Evolutionary conservation across 2,888 invertebrate genomes (phyloP).

Genomic region (Agrotis puta): DNA sequence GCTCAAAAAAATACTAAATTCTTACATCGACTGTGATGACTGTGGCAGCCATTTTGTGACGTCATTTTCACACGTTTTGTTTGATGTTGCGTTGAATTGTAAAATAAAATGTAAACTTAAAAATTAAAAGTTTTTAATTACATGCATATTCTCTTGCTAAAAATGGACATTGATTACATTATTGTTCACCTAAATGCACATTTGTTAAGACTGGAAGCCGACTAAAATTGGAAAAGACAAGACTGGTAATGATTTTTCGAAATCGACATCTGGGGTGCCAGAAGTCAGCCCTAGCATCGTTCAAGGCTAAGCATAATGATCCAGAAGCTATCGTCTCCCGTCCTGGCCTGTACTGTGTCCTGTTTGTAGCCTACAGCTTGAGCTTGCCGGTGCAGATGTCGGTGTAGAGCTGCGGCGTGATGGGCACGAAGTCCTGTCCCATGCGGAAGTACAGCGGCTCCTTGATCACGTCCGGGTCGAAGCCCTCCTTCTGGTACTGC

Average conservation of each 20-base stretch:
- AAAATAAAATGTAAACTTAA: too few species aligned
- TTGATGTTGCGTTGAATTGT: too few species aligned
- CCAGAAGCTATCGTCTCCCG: conserved; percentile 9
- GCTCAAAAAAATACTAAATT: too few species aligned
- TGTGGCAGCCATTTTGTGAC: too few species aligned
- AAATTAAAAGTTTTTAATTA: too few species aligned
- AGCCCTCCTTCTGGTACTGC: conserved; percentile 96
- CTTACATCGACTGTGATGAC: too few species aligned
- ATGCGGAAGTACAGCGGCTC: conserved; percentile 94
- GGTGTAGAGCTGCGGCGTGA: conserved; percentile 91
- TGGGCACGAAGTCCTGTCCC: conserved; percentile 89
- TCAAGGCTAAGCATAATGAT: background rate
- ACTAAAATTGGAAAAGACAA: too few species aligned
- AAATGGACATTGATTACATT: background rate
- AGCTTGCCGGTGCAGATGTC: conserved; percentile 90
- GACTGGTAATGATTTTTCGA: too few species aligned
- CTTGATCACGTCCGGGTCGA: conserved; percentile 93
- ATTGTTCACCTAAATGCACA: background rate
- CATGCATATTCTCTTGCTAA: too few species aligned
- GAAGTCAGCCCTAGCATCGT: background rate
- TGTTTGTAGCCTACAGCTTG: conserved; percentile 78
- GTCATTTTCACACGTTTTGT: too few species aligned
- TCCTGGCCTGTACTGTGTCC: conserved; percentile 41
- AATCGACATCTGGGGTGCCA: too few species aligned
- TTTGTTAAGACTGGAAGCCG: background rate